These are phyloP conservation scores for Musca vetustissima DNA, from an alignment of 1,140 invertebrate species.

Conservation along the genomic window DNA sequence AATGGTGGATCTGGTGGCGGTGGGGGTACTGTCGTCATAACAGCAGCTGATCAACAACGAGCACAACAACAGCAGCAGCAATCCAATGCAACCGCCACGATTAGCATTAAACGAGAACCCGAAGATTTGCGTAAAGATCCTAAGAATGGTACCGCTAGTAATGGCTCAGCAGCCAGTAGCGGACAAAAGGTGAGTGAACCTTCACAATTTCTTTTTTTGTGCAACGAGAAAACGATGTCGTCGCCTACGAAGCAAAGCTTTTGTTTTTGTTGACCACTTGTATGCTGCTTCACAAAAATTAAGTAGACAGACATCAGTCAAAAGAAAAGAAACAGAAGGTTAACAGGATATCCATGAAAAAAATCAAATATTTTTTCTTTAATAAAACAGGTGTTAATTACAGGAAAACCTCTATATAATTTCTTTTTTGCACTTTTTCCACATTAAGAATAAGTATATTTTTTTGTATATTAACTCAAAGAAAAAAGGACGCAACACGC, in stretches of 20 bases:
- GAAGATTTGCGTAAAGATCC: slow-evolving; percentile 56
- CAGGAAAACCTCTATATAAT: not conserved
- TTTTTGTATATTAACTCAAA: not conserved
- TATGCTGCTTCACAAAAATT: too few relatives aligned
- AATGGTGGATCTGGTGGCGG: slow-evolving; percentile 40
- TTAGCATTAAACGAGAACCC: slow-evolving; percentile 55
- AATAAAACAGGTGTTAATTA: slow-evolving; percentile 3
- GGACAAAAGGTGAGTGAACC: slow-evolving; percentile 46
- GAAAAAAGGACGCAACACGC: slow-evolving; percentile 16
- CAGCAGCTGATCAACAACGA: slow-evolving; percentile 39
- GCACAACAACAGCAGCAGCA: slow-evolving; percentile 36
- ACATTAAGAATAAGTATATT: not conserved
- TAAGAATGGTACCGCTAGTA: slow-evolving; percentile 44
- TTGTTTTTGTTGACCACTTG: too few relatives aligned
- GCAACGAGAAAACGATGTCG: too few relatives aligned
- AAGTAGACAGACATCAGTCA: too few relatives aligned
- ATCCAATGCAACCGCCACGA: slow-evolving; percentile 41
- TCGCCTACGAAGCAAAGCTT: too few relatives aligned
- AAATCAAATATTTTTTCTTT: not conserved
- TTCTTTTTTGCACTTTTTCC: not conserved
- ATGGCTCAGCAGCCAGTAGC: slow-evolving; percentile 17
- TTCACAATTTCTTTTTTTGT: too few relatives aligned
- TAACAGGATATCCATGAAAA: not conserved
- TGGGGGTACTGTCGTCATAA: slow-evolving; percentile 45
- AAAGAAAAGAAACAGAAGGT: not conserved